phyloP scores from a whole-genome alignment of 1,140 invertebrate genomes.

The Lordiphosa mommai region DNA sequence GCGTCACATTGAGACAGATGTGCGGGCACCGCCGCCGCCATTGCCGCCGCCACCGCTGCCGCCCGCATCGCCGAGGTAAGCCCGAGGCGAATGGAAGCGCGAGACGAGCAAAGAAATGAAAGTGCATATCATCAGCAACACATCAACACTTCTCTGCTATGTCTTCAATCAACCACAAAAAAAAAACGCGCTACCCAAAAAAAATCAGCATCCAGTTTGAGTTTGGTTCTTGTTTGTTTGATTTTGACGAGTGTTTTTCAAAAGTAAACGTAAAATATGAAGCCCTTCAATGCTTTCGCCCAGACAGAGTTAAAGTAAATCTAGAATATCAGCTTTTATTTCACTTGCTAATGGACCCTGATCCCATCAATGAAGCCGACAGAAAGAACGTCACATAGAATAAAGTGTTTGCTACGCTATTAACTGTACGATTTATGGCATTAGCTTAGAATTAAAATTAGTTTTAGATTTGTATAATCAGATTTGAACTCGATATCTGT shows the following conservation, averaged over 20 bases:
- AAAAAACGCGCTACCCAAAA: slow-evolving; percentile 16
- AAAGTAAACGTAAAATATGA: slow-evolving; percentile 34
- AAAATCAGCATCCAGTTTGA: slow-evolving; percentile 11
- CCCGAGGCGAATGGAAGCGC: slow-evolving; percentile 30
- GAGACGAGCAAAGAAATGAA: slow-evolving; percentile 50
- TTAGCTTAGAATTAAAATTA: not conserved
- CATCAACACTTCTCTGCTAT: slow-evolving; percentile 68
- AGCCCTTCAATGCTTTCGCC: slow-evolving; percentile 59
- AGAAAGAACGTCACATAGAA: slow-evolving; percentile 6
- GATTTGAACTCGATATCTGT: slow-evolving; percentile 25
- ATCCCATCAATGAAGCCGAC: slow-evolving; percentile 34
- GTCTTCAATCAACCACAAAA: slow-evolving; percentile 69
- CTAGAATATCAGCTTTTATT: slow-evolving; percentile 34
- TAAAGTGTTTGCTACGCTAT: slow-evolving; percentile 68
- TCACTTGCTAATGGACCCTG: slow-evolving; percentile 41
- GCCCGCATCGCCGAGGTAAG: slow-evolving; percentile 75
- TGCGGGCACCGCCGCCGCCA: slow-evolving; percentile 63
- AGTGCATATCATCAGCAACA: slow-evolving; percentile 71
- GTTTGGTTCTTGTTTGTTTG: slow-evolving; percentile 31
- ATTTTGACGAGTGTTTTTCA: not conserved
- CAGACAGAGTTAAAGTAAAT: slow-evolving; percentile 29
- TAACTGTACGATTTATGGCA: slow-evolving; percentile 15
- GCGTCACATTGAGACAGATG: slow-evolving; percentile 59
- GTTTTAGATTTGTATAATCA: slow-evolving; percentile 3
- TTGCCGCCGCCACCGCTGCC: slow-evolving; percentile 68